Base-by-base conservation (phyloP, 2,888 invertebrate genomes). In the Argynnis bischoffii region DNA sequence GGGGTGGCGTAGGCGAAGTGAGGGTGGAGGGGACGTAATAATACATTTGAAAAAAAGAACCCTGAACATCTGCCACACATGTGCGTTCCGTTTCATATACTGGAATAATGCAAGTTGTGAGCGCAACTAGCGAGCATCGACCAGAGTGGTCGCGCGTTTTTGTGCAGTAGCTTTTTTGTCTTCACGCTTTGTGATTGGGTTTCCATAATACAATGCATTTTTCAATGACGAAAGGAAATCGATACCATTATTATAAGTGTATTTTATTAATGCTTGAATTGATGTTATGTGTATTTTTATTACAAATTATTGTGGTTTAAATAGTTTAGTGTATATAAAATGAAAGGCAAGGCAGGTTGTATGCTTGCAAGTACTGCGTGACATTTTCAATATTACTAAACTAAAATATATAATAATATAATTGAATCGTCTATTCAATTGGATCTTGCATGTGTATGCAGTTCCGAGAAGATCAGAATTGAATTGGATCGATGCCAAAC, bases 31-130 rank as follows among this genome's bases (percentile, higher is more conserved):
- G 81, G 81, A 81, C 81, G 78, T 82, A 88, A 88, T 89, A 88
- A 89, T 85, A 89, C 84, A 85, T 89, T 88, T 86, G 84, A 88
- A 91, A 90, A 55, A 88, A 88, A 83, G 81, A 87, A 84, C 90
- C 89, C 89, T 83, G 81, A 90, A 88, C 92, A 92, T 92, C 92
- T 92, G 92, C 87, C 81, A 81, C 86, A 85, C 92, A 92, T 91
- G 87, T 92, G 92, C 86, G 85, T 86, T 86, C 77, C 81, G 81
- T 86, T 88, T 80, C 82, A 85, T 84, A 85, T 82, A 80, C 79
- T 81, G 81, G 78, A 86, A 90, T 88, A 91, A 91, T 87, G 89
- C 88, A 87, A 89, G 88, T 85, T 81, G 88, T 84, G 85, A 87
- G 81, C 81, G 83, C 82, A 87, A 87, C 87, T 87, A 85, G 79